Evolutionary conservation across 2,113 vertebrate species (phyloP).

Genomic region (Gobiocypris rarus): DNA sequence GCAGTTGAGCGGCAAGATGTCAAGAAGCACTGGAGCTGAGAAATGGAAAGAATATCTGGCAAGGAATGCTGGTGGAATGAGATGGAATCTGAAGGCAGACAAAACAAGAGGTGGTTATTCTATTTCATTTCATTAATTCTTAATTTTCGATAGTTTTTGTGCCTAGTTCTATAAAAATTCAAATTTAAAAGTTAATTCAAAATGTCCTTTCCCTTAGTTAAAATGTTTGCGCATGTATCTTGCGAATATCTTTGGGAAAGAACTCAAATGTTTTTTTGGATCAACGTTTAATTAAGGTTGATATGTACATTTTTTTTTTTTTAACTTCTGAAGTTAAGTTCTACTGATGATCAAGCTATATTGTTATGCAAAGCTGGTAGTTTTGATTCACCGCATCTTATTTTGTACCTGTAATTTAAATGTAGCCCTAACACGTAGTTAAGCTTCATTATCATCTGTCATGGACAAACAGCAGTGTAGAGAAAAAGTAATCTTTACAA

Average conservation of each 20-base stretch:
- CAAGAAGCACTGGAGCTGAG: slow-evolving; percentile 16
- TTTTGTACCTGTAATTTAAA: slow-evolving; percentile 15
- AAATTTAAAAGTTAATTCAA: slow-evolving; percentile 45
- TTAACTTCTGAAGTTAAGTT: slow-evolving; percentile 11
- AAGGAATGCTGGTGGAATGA: slow-evolving; percentile 32
- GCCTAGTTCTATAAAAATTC: background rate
- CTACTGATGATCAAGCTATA: slow-evolving; percentile 27
- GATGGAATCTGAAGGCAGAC: slow-evolving; percentile 67
- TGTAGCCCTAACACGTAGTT: background rate
- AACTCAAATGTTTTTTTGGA: background rate
- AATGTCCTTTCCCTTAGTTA: slow-evolving; percentile 34
- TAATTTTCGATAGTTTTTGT: slow-evolving; percentile 45
- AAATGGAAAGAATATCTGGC: slow-evolving; percentile 38
- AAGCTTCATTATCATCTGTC: background rate
- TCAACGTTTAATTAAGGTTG: background rate
- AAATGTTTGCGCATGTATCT: slow-evolving; percentile 56
- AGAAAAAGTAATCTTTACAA: slow-evolving; percentile 12
- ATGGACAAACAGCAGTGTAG: slow-evolving; percentile 23
- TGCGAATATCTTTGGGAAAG: background rate
- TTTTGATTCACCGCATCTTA: slow-evolving; percentile 24
- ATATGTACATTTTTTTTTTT: slow-evolving; percentile 31
- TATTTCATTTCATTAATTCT: slow-evolving; percentile 64
- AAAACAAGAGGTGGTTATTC: slow-evolving; percentile 80
- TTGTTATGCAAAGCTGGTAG: slow-evolving; percentile 26
- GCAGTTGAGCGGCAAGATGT: background rate